Evolutionary conservation across 35 echinoderm and acorn worm genomes (phyloP).

Genomic region (Heliocidaris erythrogramma): DNA sequence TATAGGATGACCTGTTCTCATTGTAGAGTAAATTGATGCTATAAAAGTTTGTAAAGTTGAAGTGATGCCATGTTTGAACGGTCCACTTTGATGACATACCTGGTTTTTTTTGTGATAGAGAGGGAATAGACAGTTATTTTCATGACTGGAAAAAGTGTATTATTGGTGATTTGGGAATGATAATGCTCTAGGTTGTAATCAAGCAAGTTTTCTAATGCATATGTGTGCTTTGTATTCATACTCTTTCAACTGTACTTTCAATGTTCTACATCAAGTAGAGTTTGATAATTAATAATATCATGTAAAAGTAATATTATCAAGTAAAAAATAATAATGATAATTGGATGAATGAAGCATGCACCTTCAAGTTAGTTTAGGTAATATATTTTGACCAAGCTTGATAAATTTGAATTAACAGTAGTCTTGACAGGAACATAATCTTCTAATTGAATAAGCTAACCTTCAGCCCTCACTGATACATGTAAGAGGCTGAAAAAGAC

Average conservation of each 20-base stretch:
- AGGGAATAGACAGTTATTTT: background rate
- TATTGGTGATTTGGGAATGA: background rate
- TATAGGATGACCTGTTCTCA: background rate
- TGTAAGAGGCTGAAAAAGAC: too few species aligned
- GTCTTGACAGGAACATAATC: too few species aligned
- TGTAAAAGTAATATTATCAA: too few species aligned
- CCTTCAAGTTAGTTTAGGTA: too few species aligned
- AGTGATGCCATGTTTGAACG: background rate
- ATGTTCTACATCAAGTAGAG: too few species aligned
- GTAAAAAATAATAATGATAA: background rate
- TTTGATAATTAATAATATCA: too few species aligned
- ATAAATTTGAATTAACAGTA: too few species aligned
- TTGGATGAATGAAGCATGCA: too few species aligned
- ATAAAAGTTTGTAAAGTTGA: background rate
- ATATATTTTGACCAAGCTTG: too few species aligned
- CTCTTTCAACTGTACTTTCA: too few species aligned
- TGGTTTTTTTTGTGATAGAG: background rate
- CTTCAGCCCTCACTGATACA: too few species aligned
- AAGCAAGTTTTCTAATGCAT: background rate
- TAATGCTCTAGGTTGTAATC: background rate
- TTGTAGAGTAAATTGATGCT: slow-evolving; percentile 12
- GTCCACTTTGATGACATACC: background rate
- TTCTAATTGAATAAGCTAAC: too few species aligned
- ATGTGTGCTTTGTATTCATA: background rate
- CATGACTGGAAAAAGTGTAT: background rate